Evolutionary conservation across 2,888 invertebrate genomes (phyloP).

Genomic region (Eilema depressum): DNA sequence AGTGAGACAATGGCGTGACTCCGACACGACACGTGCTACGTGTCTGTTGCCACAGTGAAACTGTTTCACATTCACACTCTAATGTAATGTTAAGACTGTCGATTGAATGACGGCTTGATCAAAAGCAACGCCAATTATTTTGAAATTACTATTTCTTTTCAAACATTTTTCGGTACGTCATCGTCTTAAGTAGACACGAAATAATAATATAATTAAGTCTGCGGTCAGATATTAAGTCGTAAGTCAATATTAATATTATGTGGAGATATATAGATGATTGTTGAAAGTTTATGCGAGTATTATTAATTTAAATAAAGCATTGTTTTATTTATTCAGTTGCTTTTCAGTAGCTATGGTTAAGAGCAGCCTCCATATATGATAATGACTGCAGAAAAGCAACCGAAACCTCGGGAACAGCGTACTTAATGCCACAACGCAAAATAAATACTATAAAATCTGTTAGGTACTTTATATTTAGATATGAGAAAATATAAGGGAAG

Average conservation of each 20-base stretch:
- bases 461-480: no score
- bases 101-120: constrained; percentile 43
- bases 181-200: constrained; percentile 11
- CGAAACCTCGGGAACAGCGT: no score
- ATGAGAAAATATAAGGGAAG: no score
- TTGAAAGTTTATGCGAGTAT: not conserved
- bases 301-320: no score
- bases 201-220: constrained; percentile 19
- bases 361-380: not conserved
- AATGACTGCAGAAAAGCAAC: not conserved
- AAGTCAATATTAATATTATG: constrained; percentile 12
- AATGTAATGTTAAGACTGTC: constrained; percentile 23
- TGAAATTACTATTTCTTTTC: constrained; percentile 20
- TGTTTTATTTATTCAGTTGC: not conserved
- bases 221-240: constrained; percentile 5
- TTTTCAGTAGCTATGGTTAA: not conserved
- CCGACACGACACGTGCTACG: constrained; percentile 53
- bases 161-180: constrained; percentile 11
- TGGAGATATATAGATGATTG: constrained; percentile 9
- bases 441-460: no score
- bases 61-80: constrained; percentile 2
- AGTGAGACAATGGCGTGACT: constrained; percentile 52
- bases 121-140: constrained; percentile 49
- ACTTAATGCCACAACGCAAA: no score
- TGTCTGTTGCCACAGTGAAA: constrained; percentile 10